Evolutionary conservation across 2,113 vertebrate genomes (phyloP).

Genomic region (Cranoglanis bouderius): DNA sequence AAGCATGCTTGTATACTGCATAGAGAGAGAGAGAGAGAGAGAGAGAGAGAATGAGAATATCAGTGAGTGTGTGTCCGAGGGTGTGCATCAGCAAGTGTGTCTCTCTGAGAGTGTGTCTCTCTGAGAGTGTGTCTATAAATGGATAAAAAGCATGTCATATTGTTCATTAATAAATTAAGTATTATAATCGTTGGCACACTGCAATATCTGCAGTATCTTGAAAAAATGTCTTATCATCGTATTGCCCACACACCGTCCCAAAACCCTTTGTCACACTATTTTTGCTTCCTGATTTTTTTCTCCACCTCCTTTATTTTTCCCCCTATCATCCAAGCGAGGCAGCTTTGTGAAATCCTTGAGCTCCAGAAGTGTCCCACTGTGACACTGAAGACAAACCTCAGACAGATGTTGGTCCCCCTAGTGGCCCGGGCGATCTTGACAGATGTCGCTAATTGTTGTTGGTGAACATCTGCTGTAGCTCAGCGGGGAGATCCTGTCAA

Average conservation of each 20-base stretch:
- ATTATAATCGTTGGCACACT: no score
- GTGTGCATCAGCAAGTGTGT: not conserved
- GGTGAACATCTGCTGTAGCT: conserved; percentile 42
- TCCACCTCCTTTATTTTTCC: not conserved
- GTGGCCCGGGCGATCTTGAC: conserved; percentile 48
- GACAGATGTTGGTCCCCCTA: conserved; percentile 54
- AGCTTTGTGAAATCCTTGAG: conserved; percentile 31
- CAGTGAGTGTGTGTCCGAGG: not conserved
- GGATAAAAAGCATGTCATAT: no score
- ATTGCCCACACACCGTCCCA: not conserved
- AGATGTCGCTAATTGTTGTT: conserved; percentile 62
- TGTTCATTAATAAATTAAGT: no score
- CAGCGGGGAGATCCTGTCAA: conserved; percentile 36
- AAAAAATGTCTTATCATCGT: not conserved
- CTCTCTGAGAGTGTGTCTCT: not conserved
- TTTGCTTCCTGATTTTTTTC: conserved; percentile 23
- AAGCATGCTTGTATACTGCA: conserved; percentile 65
- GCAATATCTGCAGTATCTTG: no score
- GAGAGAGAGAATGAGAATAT: not conserved
- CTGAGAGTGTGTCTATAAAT: no score
- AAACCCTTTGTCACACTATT: not conserved
- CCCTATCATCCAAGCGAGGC: not conserved
- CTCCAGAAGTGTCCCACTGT: conserved; percentile 36
- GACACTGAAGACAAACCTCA: conserved; percentile 34
- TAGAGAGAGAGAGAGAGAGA: not conserved